phyloP scores from a whole-genome alignment of 2,888 invertebrate species.

The Agriotes lineatus region DNA sequence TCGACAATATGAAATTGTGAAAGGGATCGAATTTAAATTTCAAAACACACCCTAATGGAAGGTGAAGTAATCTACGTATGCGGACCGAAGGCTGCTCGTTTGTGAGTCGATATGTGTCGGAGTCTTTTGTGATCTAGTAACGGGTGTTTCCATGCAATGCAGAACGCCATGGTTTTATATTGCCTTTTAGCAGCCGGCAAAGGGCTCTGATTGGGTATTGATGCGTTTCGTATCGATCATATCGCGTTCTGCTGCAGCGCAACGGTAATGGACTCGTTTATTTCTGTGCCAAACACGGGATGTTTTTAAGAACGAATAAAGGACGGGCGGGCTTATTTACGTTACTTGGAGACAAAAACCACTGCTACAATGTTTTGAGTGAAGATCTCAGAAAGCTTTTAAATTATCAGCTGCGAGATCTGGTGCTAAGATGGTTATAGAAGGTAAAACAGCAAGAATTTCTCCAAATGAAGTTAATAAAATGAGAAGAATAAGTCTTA shows the following conservation, averaged over 20 bases:
- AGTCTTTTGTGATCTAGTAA: constrained; percentile 28
- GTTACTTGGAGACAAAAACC: no score
- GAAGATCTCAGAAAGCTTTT: no score
- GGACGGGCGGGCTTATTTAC: no score
- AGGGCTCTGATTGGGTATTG: constrained; percentile 12
- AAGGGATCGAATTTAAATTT: constrained; percentile 35
- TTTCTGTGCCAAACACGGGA: no score
- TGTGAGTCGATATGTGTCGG: constrained; percentile 19
- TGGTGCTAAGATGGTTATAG: no score
- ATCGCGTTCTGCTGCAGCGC: background rate
- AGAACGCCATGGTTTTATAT: constrained; percentile 31
- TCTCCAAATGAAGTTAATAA: no score
- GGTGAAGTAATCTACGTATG: constrained; percentile 25
- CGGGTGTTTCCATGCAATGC: constrained; percentile 3
- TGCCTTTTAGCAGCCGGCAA: background rate
- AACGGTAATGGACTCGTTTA: no score
- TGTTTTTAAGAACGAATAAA: no score
- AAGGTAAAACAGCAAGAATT: no score
- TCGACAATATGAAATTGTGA: background rate
- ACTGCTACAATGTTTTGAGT: no score
- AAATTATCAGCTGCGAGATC: no score
- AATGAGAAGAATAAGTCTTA: no score
- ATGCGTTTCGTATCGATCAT: constrained; percentile 13
- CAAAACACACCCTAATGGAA: constrained; percentile 31
- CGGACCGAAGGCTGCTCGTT: constrained; percentile 22